Evolutionary conservation across 2,888 invertebrate genomes (phyloP).

Genomic region (Fragum sueziense): DNA sequence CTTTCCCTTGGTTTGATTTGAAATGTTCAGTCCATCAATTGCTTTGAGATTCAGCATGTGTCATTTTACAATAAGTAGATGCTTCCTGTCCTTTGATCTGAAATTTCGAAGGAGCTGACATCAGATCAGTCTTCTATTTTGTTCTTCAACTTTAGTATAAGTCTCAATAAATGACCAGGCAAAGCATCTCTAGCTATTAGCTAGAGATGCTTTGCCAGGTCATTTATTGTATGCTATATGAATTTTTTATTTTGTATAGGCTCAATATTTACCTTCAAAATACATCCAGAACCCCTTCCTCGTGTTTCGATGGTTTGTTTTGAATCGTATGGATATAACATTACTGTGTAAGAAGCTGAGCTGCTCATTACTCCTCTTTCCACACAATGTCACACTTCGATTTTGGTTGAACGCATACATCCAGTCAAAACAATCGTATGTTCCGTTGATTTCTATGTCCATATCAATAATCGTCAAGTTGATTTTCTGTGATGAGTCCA

Average conservation of each 20-base stretch:
- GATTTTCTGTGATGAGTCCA: slow-evolving; percentile 69
- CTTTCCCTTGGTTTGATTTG: no score
- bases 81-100: no score
- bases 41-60: no score
- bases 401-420: slow-evolving; percentile 72
- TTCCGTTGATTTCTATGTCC: slow-evolving; percentile 69
- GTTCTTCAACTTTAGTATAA: no score
- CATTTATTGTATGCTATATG: no score
- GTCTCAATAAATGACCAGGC: no score
- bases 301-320: slow-evolving; percentile 53
- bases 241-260: background rate
- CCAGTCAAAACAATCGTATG: slow-evolving; percentile 73
- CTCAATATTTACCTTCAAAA: slow-evolving; percentile 75
- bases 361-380: slow-evolving; percentile 70
- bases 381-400: slow-evolving; percentile 75
- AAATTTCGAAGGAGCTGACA: no score
- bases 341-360: slow-evolving; percentile 65
- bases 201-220: no score
- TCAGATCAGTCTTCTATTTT: no score
- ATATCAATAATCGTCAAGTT: slow-evolving; percentile 76
- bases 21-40: no score
- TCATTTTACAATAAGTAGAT: no score
- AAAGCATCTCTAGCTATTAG: no score
- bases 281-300: slow-evolving; percentile 80
- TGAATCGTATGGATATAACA: slow-evolving; percentile 69